These are phyloP conservation scores for Aleiodes leptofemur DNA, from an alignment of 2,888 invertebrate species.

Conservation along the genomic window DNA sequence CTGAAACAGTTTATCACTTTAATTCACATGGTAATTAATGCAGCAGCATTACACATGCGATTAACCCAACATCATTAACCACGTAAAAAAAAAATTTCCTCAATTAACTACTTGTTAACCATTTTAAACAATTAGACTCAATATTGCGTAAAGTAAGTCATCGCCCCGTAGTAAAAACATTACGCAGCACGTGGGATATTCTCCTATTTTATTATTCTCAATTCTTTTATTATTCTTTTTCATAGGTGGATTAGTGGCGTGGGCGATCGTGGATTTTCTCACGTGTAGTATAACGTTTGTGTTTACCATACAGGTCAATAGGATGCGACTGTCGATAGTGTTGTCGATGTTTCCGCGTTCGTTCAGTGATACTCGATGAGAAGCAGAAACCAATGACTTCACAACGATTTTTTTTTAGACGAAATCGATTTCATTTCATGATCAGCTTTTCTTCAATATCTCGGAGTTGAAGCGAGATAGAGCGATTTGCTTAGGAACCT, in stretches of 20 bases:
- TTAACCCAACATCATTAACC: constrained; percentile 44
- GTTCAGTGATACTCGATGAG: neutral
- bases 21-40: constrained; percentile 36
- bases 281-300: constrained; percentile 25
- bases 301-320: constrained; percentile 27
- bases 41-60: neutral
- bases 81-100: constrained; percentile 58
- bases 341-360: constrained; percentile 21
- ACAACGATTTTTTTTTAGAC: neutral
- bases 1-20: constrained; percentile 49
- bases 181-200: constrained; percentile 37
- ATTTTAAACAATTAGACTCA: constrained; percentile 64
- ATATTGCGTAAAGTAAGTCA: constrained; percentile 42
- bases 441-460: too few species aligned
- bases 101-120: constrained; percentile 66
- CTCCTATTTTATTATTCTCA: constrained; percentile 17
- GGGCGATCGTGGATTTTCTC: constrained; percentile 23
- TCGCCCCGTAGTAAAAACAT: constrained; percentile 42
- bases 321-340: constrained; percentile 28
- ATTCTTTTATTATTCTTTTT: constrained; percentile 2
- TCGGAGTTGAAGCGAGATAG: too few species aligned
- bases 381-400: neutral
- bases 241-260: constrained; percentile 17
- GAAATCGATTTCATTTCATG: too few species aligned
- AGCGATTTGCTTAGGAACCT: too few species aligned